Base-by-base conservation (phyloP, 2,797 vertebrate genomes). In the Chloroceryle inda region DNA sequence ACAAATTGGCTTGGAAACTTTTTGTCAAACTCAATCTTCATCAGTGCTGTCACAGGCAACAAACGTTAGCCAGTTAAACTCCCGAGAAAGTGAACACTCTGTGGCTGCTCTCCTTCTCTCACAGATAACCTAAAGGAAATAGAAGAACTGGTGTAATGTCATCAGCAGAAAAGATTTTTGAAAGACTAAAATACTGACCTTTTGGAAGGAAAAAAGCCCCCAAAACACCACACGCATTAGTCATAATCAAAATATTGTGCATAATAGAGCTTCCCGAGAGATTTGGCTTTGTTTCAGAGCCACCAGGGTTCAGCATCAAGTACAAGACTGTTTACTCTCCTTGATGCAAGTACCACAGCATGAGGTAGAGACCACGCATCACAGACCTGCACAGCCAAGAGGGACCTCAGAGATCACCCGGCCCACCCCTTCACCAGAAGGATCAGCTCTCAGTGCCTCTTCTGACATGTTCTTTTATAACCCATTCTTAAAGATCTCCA, bases 231-330 rank as follows among this genome's bases (percentile, higher is more conserved):
- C 40, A 85, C n/a, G 66, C 68, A 63, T 94, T 94, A 97, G 67
- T 96, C 95, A 96, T 87, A 96, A 96, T 40, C 67, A 92, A 97
- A 96, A 96, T 87, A 94, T 73, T 82, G 80, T 88, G 59, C 71
- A 56, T 10, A 86, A 53, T 33, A 82, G 17, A 64, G 55, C 77
- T 91, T 71, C 91, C 94, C 88, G 40, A 91, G 91, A 58, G 93
- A 67, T 5, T 5, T 88, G 94, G 95, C 94, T 91, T 75, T 0
- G 8, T 67, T 71, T 89, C 94, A 95, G 83, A 93, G 71, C 55
- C 95, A 94, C 85, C 75, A 89, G 90, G 37, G 72, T 47, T 88
- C 83, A 85, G 79, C 75, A 67, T 29, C 80, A 71, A 92, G 83
- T 7, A 44, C 73, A 81, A 33, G 47, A 11, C 33, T 89, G 19